Conservation (phyloP, 2,113 vertebrate species). For the Riparia riparia region DNA sequence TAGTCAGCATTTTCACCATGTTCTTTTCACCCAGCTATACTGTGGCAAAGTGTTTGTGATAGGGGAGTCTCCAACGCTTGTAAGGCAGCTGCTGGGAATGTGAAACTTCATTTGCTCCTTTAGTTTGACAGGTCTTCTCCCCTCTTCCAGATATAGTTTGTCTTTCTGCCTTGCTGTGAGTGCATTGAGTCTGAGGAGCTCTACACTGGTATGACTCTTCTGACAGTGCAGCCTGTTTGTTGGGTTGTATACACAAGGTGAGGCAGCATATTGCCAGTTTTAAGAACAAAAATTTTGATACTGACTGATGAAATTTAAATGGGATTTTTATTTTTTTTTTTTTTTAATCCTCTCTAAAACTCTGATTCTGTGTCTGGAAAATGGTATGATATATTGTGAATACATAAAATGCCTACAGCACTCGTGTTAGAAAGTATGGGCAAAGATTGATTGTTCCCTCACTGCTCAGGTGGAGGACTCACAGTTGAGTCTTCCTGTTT, state of each 20-base stretch:
- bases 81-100: background rate
- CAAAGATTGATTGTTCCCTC: background rate
- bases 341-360: background rate
- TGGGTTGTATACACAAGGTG: background rate
- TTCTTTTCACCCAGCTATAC: background rate
- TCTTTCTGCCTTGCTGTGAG: background rate
- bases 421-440: background rate
- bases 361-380: background rate
- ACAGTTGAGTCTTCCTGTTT: background rate
- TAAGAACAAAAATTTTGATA: background rate
- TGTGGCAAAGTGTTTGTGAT: background rate
- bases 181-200: background rate
- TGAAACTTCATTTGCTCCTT: background rate
- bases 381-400: background rate
- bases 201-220: background rate
- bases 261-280: background rate
- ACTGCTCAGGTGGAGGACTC: background rate
- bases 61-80: background rate
- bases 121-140: background rate
- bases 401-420: background rate
- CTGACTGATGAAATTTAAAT: background rate
- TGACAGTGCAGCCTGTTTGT: background rate
- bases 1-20: background rate
- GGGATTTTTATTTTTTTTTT: background rate
- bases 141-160: rapidly evolving